A percentile compares a stretch with the other conserved stretches of the same genome.
These are phyloP conservation scores for Hirtodrosophila duncani DNA, from an alignment of 2,888 invertebrate genomes.

Conservation along the genomic window DNA sequence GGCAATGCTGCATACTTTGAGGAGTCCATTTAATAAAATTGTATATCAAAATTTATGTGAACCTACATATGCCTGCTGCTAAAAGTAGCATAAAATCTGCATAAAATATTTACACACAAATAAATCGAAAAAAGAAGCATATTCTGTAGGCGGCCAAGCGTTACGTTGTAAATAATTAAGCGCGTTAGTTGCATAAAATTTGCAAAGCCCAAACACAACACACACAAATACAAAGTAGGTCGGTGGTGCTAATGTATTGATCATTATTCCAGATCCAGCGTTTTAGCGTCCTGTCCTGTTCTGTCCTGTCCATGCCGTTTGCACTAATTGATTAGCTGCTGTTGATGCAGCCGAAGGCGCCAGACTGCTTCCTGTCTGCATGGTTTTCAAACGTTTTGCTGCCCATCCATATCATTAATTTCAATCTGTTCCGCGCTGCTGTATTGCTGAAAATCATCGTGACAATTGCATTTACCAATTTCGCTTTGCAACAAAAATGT, in stretches of 20 bases:
- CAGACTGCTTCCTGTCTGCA: conserved; percentile 15
- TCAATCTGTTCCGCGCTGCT: conserved; percentile 1
- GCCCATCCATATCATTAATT: conserved; percentile 16
- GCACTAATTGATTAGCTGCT: conserved; percentile 57
- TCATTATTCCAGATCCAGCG: conserved; percentile 47
- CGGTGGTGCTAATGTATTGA: conserved; percentile 44
- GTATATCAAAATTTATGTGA: conserved; percentile 10
- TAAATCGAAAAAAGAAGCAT: conserved; percentile 9
- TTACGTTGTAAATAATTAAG: conserved; percentile 34
- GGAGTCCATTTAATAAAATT: conserved; percentile 10
- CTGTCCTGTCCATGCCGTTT: too few species aligned
- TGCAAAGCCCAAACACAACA: background rate
- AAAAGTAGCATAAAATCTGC: conserved; percentile 44
- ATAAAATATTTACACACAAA: conserved; percentile 49
- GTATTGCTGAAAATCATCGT: conserved; percentile 17
- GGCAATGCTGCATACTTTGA: conserved; percentile 22
- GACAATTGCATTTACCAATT: conserved; percentile 60
- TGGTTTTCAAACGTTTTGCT: too few species aligned
- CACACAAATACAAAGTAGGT: conserved; percentile 3
- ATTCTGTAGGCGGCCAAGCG: conserved; percentile 28
- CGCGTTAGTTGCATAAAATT: conserved; percentile 23
- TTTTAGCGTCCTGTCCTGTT: conserved; percentile 36
- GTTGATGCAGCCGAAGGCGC: too few species aligned
- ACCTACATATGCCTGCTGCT: conserved; percentile 43
- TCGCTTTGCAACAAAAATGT: conserved; percentile 37